Percentiles rank a stretch among this genome's conserved stretches.
phyloP scores from a whole-genome alignment of 2,888 invertebrate genomes.

The Euzophera pinguis region DNA sequence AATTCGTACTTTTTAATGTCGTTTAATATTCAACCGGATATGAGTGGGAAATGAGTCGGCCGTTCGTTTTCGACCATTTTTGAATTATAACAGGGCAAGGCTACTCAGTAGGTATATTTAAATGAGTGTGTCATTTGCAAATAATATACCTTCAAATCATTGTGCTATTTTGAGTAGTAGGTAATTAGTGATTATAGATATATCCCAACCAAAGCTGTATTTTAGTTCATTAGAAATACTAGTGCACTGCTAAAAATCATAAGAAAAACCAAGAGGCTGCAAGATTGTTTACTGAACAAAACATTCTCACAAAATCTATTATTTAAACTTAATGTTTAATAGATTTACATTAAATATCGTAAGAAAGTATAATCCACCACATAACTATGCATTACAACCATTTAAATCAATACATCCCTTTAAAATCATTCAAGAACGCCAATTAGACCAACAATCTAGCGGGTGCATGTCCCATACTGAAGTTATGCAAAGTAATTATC shows the following conservation, averaged over 20 bases:
- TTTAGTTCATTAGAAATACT: too few relatives aligned
- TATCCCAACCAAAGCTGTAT: too few relatives aligned
- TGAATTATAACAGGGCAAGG: background rate
- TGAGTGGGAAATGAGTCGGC: background rate
- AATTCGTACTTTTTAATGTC: background rate
- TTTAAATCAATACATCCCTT: conserved; percentile 3
- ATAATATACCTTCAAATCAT: background rate
- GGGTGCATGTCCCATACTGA: background rate
- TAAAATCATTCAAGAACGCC: conserved; percentile 2
- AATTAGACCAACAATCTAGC: background rate
- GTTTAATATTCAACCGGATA: background rate
- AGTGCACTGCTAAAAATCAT: too few relatives aligned
- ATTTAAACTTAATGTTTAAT: too few relatives aligned
- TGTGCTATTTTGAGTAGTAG: too few relatives aligned
- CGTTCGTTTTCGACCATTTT: background rate
- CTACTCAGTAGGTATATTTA: background rate
- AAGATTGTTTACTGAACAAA: too few relatives aligned
- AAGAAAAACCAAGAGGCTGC: too few relatives aligned
- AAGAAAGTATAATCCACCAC: background rate
- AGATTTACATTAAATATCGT: background rate
- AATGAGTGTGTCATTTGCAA: background rate
- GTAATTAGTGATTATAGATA: too few relatives aligned
- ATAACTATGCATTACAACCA: background rate
- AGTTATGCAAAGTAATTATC: background rate
- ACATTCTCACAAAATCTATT: too few relatives aligned